Evolutionary conservation across 1,140 invertebrate species (phyloP), one percentile per base, ranked within the genome.

Genomic region (Anastatus disparis): DNA sequence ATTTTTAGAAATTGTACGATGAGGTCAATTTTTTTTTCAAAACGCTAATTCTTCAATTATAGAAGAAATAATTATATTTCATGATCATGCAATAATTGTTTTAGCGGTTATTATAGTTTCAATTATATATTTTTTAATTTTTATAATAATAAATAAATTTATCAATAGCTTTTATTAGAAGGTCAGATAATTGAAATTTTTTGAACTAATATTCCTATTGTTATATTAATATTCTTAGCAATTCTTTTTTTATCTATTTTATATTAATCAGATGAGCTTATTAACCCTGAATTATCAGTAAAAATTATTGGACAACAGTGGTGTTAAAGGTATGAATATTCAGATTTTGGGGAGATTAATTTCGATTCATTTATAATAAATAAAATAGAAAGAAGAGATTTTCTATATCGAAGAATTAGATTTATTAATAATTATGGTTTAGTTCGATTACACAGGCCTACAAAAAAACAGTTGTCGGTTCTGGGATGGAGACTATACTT

Each of bases 131-230:
- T 10, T 46, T 9, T 46, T 9, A 7, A 38, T 38, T 7, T 38
- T 7, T 38, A 46, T 46, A 46, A 9, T 10, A 10, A 46, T n/a
- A 46, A 7, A 46, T 46, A 46, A 10, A 15, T 46, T 9, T 46
- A 46, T 46, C 3, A 7, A 46, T n/a, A 17, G 8, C 3, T n/a
- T 10, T n/a, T 10, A 46, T 46, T 10, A 81, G 80, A 87, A 78
- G 82, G 81, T 17, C n/a, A 46, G n/a, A 46, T 7, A 46, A 46
- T 46, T 46, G 42, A 46, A 46, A 46, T 46, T 3, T 9, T 15
- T 46, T 46, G 42, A 46, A 46, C 42, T 46, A 46, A 9, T n/a
- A 7, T 46, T 46, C 42, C 35, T 38, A n/a, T n/a, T n/a, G n/a
- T n/a, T n/a, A n/a, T n/a, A n/a, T n/a, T n/a, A n/a, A n/a, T n/a